Evolutionary conservation across 2,113 vertebrate genomes (phyloP).

Genomic region (Tapirus terrestris): DNA sequence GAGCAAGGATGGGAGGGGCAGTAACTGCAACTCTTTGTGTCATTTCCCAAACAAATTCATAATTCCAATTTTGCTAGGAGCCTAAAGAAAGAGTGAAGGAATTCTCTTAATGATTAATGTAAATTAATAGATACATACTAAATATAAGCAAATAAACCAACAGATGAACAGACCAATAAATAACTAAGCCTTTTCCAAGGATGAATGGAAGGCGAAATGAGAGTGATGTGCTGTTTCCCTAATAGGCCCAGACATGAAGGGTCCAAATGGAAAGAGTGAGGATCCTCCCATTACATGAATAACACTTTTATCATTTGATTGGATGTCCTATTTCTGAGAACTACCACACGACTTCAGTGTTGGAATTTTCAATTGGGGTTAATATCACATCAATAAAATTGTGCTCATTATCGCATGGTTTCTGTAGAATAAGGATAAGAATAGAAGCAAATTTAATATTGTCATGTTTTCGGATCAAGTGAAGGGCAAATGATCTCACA

Average conservation of each 20-base stretch:
- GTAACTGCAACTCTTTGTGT: background rate
- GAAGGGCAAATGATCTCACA: background rate
- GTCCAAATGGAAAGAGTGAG: background rate
- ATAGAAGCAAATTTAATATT: background rate
- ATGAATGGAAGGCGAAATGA: background rate
- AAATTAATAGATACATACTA: background rate
- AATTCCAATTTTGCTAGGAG: background rate
- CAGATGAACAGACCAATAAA: background rate
- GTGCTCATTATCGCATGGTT: background rate
- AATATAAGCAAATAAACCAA: background rate
- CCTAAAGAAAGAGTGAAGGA: background rate
- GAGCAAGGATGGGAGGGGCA: fast-evolving
- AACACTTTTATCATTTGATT: too few relatives aligned
- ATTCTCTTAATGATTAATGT: background rate
- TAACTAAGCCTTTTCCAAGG: background rate
- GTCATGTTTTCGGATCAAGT: background rate
- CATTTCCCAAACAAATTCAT: background rate
- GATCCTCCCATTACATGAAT: background rate
- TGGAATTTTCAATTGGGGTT: background rate
- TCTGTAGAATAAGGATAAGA: background rate
- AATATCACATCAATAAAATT: background rate
- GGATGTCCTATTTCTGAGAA: background rate
- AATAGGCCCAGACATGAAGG: background rate
- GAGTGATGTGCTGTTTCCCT: background rate
- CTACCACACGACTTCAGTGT: background rate